phyloP scores from a whole-genome alignment of 1,140 invertebrate species.

The Campoletis sonorensis region DNA sequence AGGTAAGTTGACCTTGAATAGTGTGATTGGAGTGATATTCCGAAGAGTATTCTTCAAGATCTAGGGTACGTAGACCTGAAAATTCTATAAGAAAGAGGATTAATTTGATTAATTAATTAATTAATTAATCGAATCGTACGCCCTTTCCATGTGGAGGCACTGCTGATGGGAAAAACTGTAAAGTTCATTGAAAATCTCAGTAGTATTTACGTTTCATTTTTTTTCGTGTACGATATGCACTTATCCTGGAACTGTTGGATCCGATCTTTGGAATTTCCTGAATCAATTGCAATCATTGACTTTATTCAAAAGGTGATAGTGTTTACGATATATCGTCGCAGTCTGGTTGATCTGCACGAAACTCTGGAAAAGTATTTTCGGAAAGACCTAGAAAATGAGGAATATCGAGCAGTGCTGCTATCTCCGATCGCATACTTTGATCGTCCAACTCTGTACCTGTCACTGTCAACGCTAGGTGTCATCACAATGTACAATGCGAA shows the following conservation, averaged over 20 bases:
- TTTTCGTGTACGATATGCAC: no score
- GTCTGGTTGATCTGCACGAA: conserved; percentile 32
- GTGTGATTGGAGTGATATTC: background rate
- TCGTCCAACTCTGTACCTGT: conserved; percentile 9
- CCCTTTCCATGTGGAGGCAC: no score
- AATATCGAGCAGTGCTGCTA: conserved; percentile 32
- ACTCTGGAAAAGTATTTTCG: conserved; percentile 43
- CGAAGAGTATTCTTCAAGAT: background rate
- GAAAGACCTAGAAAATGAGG: conserved; percentile 11
- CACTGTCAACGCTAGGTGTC: background rate
- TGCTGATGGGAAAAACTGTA: no score
- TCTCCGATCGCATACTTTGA: conserved; percentile 23
- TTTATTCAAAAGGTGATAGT: background rate
- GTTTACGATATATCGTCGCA: conserved; percentile 38
- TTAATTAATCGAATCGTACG: no score
- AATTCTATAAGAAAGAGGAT: no score
- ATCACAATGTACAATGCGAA: conserved; percentile 4
- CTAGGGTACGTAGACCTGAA: background rate
- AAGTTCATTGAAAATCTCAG: no score
- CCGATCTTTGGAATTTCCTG: no score
- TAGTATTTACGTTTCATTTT: no score
- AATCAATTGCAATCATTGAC: background rate
- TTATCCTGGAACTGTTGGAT: no score
- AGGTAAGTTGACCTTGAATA: conserved; percentile 36
- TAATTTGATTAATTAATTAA: no score